phyloP scores from a whole-genome alignment of 2,797 vertebrate species.

The Pachyuromys duprasi region DNA sequence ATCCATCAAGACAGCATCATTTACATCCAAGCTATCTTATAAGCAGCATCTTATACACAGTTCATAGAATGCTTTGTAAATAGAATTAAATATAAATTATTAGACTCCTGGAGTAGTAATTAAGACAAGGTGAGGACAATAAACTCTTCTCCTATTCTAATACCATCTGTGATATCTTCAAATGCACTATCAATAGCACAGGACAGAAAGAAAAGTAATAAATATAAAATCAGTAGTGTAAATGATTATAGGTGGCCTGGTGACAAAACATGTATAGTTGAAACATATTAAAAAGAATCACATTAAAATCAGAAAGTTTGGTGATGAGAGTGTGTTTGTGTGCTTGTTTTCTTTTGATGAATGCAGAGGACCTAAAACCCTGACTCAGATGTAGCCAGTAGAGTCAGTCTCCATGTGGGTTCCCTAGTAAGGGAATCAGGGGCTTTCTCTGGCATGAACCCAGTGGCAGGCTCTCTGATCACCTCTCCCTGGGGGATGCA shows the following conservation, averaged over 20 bases:
- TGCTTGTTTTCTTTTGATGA: too few relatives aligned
- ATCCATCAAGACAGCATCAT: neutral
- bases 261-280: neutral
- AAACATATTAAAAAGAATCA: neutral
- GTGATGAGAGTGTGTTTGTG: too few relatives aligned
- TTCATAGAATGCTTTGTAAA: neutral
- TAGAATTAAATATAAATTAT: slow-evolving; percentile 15
- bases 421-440: too few relatives aligned
- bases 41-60: neutral
- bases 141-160: neutral
- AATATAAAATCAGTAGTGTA: neutral
- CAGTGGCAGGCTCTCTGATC: too few relatives aligned
- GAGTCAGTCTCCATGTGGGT: too few relatives aligned
- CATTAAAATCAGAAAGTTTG: neutral
- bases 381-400: neutral
- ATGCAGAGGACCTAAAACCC: too few relatives aligned
- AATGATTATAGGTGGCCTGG: neutral
- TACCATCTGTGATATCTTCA: neutral
- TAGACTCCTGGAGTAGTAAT: neutral
- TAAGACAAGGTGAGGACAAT: neutral
- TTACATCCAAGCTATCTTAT: neutral
- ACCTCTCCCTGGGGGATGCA: too few relatives aligned
- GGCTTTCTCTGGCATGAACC: too few relatives aligned
- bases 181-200: neutral
- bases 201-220: neutral